Evolutionary conservation across 2,888 invertebrate genomes (phyloP), one percentile per base, ranked within the genome.

Genomic region (Aphrophora alni): DNA sequence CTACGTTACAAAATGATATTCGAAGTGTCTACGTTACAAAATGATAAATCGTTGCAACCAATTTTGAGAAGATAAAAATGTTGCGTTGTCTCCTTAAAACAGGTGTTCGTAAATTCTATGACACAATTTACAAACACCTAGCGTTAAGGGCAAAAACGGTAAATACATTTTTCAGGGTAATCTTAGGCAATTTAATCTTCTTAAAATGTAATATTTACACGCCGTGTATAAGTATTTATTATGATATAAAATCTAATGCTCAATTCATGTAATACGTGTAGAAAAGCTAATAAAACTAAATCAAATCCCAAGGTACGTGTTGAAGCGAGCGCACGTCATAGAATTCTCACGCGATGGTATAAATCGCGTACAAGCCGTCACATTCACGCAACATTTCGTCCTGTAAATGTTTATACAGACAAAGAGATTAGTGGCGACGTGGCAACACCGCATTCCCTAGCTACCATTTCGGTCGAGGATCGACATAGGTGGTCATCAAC

Each of bases 401-500:
- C 44, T 4, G 44, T 44, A 33, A 44, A 44, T 44, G 44, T 44
- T 44, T 44, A 14, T 44, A 44, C 44, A 44, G 44, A 44, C 44
- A 44, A 44, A 44, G 44, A 14, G 44, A 44, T 44, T 44, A 44
- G 44, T 14, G 44, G 1, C n/a, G 59, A 59, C 59, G 59, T 59
- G 59, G 59, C 59, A 59, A 59, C 59, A 21, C 59, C 59, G 59
- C 59, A 59, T 59, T n/a, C 21, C 21, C 59, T 5, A 21, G 59
- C 59, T 59, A 59, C 59, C 59, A 59, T 59, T 59, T 59, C 21
- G 59, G 44, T 59, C 59, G 59, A 59, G 59, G 59, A 59, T 21
- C 59, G 59, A 59, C 59, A 59, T 59, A 59, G 59, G 59, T 59
- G 59, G 59, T 59, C 59, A 59, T 59, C 59, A 59, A 44, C 2